Conservation (phyloP, 2,797 vertebrate genomes). For the Heterohyrax brucei region DNA sequence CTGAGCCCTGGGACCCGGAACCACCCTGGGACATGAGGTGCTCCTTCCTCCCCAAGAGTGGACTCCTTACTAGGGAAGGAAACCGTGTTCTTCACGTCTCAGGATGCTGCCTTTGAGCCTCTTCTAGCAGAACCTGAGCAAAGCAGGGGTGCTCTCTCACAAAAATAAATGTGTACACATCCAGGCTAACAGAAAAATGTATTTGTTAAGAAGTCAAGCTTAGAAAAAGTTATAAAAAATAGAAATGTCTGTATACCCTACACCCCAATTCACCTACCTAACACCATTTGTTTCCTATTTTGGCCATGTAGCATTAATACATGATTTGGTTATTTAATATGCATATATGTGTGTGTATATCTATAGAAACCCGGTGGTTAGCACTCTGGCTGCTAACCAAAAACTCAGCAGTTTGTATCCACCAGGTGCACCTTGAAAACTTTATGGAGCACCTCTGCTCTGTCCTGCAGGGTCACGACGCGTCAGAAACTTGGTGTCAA, state of each 20-base stretch:
- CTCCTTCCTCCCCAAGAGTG: neutral
- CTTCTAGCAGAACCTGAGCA: neutral
- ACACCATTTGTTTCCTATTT: slow-evolving; percentile 19
- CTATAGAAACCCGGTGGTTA: no score
- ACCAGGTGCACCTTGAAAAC: no score
- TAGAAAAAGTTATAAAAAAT: slow-evolving; percentile 27
- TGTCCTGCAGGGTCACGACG: no score
- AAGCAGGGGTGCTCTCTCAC: neutral
- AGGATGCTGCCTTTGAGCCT: neutral
- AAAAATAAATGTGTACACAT: neutral
- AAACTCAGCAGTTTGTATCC: no score
- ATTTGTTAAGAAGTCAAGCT: slow-evolving; percentile 41
- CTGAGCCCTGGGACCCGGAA: neutral
- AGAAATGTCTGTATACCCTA: neutral
- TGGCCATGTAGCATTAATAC: neutral
- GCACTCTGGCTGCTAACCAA: no score
- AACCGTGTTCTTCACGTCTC: slow-evolving; percentile 5
- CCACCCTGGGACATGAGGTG: neutral
- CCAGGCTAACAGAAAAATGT: neutral
- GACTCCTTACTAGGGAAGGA: slow-evolving; percentile 6
- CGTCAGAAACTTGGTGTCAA: no score
- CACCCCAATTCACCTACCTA: neutral
- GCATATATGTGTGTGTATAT: no score
- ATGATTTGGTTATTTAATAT: no score
- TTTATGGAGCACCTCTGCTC: no score